These are phyloP conservation scores for Phyllotreta cruciferae DNA, from an alignment of 2,888 invertebrate species.

Conservation along the genomic window DNA sequence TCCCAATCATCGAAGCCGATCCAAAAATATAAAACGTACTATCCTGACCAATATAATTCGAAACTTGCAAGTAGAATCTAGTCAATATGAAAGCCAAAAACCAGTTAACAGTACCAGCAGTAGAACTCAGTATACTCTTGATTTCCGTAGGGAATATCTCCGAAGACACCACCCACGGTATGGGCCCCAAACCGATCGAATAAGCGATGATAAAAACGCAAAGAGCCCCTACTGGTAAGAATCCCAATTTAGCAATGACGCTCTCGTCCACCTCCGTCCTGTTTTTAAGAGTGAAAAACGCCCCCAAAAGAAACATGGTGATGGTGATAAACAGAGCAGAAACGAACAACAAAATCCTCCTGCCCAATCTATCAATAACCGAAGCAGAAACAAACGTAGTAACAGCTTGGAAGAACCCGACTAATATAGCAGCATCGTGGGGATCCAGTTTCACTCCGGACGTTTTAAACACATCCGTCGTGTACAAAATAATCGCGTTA, in stretches of 20 bases:
- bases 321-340: constrained; percentile 76
- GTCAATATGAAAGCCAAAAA: constrained; percentile 81
- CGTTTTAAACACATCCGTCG: constrained; percentile 74
- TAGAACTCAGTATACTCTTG: constrained; percentile 77
- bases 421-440: constrained; percentile 74
- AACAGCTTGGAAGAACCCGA: constrained; percentile 83
- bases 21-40: constrained; percentile 80
- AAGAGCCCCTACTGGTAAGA: constrained; percentile 77
- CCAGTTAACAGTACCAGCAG: constrained; percentile 85
- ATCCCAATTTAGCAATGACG: constrained; percentile 66
- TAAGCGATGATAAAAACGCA: constrained; percentile 82
- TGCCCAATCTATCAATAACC: constrained; percentile 81
- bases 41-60: constrained; percentile 65
- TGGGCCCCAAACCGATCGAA: constrained; percentile 83
- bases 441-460: constrained; percentile 68
- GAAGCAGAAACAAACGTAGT: constrained; percentile 78
- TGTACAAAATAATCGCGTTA: constrained; percentile 84
- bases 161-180: constrained; percentile 86
- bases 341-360: constrained; percentile 75
- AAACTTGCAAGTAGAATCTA: constrained; percentile 71
- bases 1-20: constrained; percentile 69
- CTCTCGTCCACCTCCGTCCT: constrained; percentile 53
- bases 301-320: constrained; percentile 73
- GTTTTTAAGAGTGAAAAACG: constrained; percentile 69
- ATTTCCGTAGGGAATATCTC: constrained; percentile 83